These are phyloP conservation scores for Eupelmus urozonus DNA, from an alignment of 2,888 invertebrate genomes.

Conservation along the genomic window DNA sequence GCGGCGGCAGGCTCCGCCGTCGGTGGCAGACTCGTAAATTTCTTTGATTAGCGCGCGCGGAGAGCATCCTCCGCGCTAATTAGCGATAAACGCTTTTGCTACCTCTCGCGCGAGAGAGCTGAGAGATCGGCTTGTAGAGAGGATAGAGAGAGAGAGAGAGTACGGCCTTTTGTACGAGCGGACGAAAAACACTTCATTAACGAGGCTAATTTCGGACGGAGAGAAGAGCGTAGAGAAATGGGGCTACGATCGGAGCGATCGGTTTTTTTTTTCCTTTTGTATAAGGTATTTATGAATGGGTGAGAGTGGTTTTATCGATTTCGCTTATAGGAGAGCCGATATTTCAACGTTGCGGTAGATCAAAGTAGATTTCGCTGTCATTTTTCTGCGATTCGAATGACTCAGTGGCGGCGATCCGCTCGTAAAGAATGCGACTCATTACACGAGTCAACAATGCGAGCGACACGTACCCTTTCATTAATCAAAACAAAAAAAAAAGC, in stretches of 20 bases:
- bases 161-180: constrained; percentile 11
- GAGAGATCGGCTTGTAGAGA: too few relatives aligned
- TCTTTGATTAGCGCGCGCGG: constrained; percentile 62
- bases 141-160: too few relatives aligned
- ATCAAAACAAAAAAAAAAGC: too few relatives aligned
- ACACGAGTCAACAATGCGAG: too few relatives aligned
- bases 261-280: too few relatives aligned
- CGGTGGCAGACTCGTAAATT: constrained; percentile 63
- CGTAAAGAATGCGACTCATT: too few relatives aligned
- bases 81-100: constrained; percentile 50
- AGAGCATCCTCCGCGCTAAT: constrained; percentile 57
- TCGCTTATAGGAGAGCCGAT: background rate
- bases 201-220: background rate
- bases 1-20: constrained; percentile 35
- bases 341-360: background rate
- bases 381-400: background rate
- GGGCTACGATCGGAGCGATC: background rate
- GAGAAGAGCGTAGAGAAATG: background rate
- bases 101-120: background rate
- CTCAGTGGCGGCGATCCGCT: too few relatives aligned
- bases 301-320: constrained; percentile 7
- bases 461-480: too few relatives aligned
- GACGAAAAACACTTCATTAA: constrained; percentile 30
- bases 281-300: background rate
- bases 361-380: constrained; percentile 25